phyloP scores from a whole-genome alignment of 2,797 vertebrate genomes.

The Macroramphosus scolopax region DNA sequence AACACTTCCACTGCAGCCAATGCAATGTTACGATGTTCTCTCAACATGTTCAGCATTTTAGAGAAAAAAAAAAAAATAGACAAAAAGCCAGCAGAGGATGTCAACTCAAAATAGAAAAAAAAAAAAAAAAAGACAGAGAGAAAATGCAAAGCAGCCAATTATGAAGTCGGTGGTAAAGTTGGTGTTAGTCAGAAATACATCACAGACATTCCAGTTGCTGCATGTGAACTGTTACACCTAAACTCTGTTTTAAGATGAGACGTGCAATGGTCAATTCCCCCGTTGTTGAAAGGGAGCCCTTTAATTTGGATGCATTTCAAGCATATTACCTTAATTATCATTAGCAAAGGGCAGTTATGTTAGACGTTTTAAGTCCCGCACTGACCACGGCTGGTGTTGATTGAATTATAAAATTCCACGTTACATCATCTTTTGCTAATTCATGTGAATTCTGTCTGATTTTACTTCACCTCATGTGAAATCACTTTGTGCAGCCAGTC shows the following conservation, averaged over 20 bases:
- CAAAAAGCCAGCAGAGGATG: conserved; percentile 36
- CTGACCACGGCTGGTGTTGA: too few species aligned
- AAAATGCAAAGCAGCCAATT: conserved; percentile 68
- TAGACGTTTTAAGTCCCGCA: too few species aligned
- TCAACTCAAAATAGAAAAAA: conserved; percentile 53
- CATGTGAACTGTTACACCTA: conserved; percentile 36
- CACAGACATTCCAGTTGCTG: conserved; percentile 34
- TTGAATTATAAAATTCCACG: too few species aligned
- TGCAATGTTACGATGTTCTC: conserved; percentile 18
- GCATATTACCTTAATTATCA: too few species aligned
- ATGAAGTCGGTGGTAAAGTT: conserved; percentile 43
- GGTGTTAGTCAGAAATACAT: conserved; percentile 47
- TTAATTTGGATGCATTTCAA: too few species aligned
- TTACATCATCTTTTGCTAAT: too few species aligned
- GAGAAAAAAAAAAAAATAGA: conserved; percentile 11
- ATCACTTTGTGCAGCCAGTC: too few species aligned
- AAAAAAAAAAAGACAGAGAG: conserved; percentile 26
- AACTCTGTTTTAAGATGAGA: conserved; percentile 31
- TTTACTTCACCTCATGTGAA: too few species aligned
- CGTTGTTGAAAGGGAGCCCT: too few species aligned
- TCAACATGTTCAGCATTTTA: conserved; percentile 37
- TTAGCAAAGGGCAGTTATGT: too few species aligned
- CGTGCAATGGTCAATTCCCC: conserved; percentile 31
- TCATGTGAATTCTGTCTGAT: too few species aligned
- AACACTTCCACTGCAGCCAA: conserved; percentile 18